These are phyloP conservation scores for Hydriomena furcata DNA, from an alignment of 2,888 invertebrate species.

Conservation along the genomic window DNA sequence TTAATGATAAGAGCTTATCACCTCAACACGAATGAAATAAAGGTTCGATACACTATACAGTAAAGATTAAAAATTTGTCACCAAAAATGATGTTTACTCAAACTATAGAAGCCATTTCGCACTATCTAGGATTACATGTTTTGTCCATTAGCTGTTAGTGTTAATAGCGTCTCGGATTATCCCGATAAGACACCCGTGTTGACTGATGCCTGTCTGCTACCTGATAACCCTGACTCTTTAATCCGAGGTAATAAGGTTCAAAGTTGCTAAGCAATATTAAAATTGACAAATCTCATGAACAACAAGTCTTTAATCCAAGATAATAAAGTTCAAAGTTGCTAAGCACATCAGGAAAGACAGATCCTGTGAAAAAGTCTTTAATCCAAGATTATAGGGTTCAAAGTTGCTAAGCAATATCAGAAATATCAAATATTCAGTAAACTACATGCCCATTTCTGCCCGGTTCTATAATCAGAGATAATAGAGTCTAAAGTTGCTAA, in stretches of 20 bases:
- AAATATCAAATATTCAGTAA: neutral
- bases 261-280: slow-evolving; percentile 24
- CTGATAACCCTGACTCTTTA: slow-evolving; percentile 58
- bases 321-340: neutral
- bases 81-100: slow-evolving; percentile 35
- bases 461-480: slow-evolving; percentile 45
- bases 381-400: slow-evolving; percentile 42
- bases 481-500: slow-evolving; percentile 39
- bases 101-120: slow-evolving; percentile 52
- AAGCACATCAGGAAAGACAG: too few relatives aligned
- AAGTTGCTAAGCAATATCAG: slow-evolving; percentile 24
- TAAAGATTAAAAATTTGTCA: too few relatives aligned
- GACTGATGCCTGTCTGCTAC: slow-evolving; percentile 69
- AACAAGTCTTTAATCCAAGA: neutral
- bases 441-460: slow-evolving; percentile 9
- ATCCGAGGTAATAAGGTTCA: slow-evolving; percentile 42
- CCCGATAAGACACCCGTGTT: slow-evolving; percentile 50
- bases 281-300: neutral
- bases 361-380: too few relatives aligned
- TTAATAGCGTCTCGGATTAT: slow-evolving; percentile 79
- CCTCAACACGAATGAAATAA: too few relatives aligned
- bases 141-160: slow-evolving; percentile 80
- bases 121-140: slow-evolving; percentile 69
- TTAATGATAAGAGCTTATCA: too few relatives aligned
- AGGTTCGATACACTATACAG: too few relatives aligned